Evolutionary conservation across 53 echinoderm and acorn worm species (phyloP).

Genomic region (Holothuria scabra): DNA sequence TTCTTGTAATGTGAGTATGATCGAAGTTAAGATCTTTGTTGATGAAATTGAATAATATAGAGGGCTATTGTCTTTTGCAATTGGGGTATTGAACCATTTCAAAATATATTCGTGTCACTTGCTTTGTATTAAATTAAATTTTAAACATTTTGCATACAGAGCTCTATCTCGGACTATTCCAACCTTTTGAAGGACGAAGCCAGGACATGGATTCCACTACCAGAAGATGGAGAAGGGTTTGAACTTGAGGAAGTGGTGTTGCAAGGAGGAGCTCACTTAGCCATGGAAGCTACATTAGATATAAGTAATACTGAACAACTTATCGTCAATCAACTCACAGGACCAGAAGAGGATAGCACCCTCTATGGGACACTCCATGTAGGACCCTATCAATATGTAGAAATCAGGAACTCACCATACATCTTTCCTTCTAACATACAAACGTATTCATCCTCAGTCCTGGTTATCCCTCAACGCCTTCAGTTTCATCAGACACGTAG

Average conservation of each 20-base stretch:
- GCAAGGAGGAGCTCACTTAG: slow-evolving; percentile 77
- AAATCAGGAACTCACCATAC: slow-evolving; percentile 55
- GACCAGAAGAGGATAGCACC: slow-evolving; percentile 51
- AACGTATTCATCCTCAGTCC: slow-evolving; percentile 53
- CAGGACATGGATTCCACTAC: slow-evolving; percentile 71
- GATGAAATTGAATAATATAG: too few relatives aligned
- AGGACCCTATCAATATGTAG: slow-evolving; percentile 62
- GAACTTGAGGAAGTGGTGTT: slow-evolving; percentile 61
- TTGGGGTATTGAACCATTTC: too few relatives aligned
- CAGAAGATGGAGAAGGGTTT: slow-evolving; percentile 36
- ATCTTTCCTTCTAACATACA: slow-evolving; percentile 63
- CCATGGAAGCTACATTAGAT: slow-evolving; percentile 56
- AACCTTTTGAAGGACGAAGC: slow-evolving; percentile 52
- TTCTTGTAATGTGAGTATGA: too few relatives aligned
- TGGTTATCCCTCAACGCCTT: slow-evolving; percentile 63
- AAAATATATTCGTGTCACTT: too few relatives aligned
- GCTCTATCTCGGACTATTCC: slow-evolving; percentile 62
- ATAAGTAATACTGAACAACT: slow-evolving; percentile 20
- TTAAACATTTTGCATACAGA: slow-evolving; percentile 46
- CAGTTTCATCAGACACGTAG: slow-evolving; percentile 62
- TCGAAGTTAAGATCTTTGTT: too few relatives aligned
- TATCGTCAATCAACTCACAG: slow-evolving; percentile 58
- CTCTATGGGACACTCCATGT: slow-evolving; percentile 70
- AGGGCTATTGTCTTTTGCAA: too few relatives aligned
- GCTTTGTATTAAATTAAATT: too few relatives aligned